Percentiles rank a stretch among this genome's conserved stretches.
Evolutionary conservation across 2,888 invertebrate species (phyloP).

Genomic region (Leptogaster cylindrica): DNA sequence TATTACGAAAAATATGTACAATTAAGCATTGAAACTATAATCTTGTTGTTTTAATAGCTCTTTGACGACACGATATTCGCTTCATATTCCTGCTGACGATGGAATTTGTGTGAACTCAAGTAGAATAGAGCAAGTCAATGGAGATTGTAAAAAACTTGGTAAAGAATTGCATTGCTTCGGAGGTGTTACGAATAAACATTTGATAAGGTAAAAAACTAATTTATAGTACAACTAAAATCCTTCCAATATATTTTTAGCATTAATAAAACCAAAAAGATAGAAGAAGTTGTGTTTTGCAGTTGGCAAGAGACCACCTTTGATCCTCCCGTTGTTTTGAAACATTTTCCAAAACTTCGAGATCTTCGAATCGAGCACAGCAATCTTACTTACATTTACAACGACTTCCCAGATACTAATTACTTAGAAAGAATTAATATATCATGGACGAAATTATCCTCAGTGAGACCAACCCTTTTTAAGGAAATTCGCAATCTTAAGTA

Average conservation of each 20-base stretch:
- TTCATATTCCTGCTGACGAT: not conserved
- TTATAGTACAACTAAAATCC: not conserved
- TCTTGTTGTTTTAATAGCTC: not conserved
- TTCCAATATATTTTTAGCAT: not conserved
- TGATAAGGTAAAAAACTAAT: constrained; percentile 50
- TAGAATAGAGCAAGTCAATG: constrained; percentile 45
- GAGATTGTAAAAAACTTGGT: constrained; percentile 54
- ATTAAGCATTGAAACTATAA: not conserved
- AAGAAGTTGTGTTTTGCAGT: constrained; percentile 53
- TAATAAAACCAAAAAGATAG: constrained; percentile 41
- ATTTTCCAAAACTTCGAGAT: constrained; percentile 55
- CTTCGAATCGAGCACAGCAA: constrained; percentile 57
- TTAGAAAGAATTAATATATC: constrained; percentile 60
- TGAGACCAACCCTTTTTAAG: constrained; percentile 56
- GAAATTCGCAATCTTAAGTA: constrained; percentile 54
- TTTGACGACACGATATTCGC: not conserved
- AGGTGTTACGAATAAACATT: constrained; percentile 55
- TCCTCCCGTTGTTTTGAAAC: constrained; percentile 53
- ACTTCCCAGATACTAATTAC: constrained; percentile 57
- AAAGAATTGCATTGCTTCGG: constrained; percentile 57
- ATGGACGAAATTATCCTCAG: constrained; percentile 58
- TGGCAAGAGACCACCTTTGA: constrained; percentile 57
- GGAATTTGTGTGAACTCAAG: not conserved
- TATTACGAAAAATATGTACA: not conserved
- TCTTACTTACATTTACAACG: constrained; percentile 54